Percentiles rank a stretch among this genome's conserved stretches.
Conservation (phyloP, 2,888 invertebrate genomes). For the Mayetiola destructor region DNA sequence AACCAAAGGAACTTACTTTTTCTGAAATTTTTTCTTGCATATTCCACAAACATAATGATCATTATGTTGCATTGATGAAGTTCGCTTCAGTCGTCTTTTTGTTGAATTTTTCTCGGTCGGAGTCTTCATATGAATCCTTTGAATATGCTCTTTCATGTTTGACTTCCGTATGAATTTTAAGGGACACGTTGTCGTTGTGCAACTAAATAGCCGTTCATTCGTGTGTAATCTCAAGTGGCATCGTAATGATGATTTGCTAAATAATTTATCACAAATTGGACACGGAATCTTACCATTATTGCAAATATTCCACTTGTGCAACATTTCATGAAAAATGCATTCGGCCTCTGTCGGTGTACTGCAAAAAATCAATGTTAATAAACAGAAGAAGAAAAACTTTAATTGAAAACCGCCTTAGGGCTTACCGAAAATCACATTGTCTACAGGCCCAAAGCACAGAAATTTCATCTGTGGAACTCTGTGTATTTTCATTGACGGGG, state of each 20-base stretch:
- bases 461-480: conserved; percentile 34
- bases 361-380: conserved; percentile 30
- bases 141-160: conserved; percentile 47
- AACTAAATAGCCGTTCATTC: conserved; percentile 54
- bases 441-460: conserved; percentile 36
- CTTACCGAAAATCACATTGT: conserved; percentile 25
- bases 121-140: conserved; percentile 35
- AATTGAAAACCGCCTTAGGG: background rate
- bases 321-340: conserved; percentile 54
- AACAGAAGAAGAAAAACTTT: background rate
- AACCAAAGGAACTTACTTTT: conserved; percentile 8
- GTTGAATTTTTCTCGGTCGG: background rate
- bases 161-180: conserved; percentile 51
- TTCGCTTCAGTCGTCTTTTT: background rate
- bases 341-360: conserved; percentile 51
- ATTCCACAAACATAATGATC: background rate
- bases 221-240: conserved; percentile 60
- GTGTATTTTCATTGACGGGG: background rate
- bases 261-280: conserved; percentile 50
- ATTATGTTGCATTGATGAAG: background rate
- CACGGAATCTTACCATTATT: conserved; percentile 43
- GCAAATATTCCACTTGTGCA: conserved; percentile 39
- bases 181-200: conserved; percentile 43
- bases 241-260: conserved; percentile 49
- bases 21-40: conserved; percentile 13